Base-by-base conservation (phyloP, 2,113 vertebrate genomes). In the Seriola rivoliana region DNA sequence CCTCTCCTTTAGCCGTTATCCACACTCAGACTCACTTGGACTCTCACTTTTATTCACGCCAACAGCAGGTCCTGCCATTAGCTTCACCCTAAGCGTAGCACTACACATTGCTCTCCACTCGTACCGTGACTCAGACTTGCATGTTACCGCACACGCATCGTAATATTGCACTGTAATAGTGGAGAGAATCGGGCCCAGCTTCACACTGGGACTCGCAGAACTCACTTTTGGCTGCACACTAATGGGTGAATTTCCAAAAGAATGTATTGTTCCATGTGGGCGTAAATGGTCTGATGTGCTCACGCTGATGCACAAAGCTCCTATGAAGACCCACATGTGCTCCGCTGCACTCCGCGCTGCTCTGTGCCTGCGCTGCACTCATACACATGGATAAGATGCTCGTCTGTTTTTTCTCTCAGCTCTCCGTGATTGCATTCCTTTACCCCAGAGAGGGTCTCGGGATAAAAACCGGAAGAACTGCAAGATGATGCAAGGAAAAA, bases 281-380 rank as follows among this genome's bases (percentile, higher is more conserved):
- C 46, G 85, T 81, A 80, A 91, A 84, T 76, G 80, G 73, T 79
- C 81, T 42, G 76, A 85, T 82, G 71, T 77, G 65, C 58, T 85
- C 81, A 25, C 54, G 32, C 84, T 60, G 68, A 81, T 85, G 85
- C 81, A 79, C 74, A 77, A 63, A 76, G 62, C 75, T 90, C 48
- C 79, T 67, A 50, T 36, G 4, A 83, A 80, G 79, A 78, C 68
- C 71, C 78, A 40, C 62, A 59, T 81, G 73, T 81, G 80, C 88
- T 79, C 65, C 65, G 48, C 63, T 86, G 80, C 75, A 74, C 87
- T 67, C 40, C 9, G 10, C 40, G 8, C 40, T 42, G 40, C 8
- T 59, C 58, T 80, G 13, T 69, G n/a, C 59, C 68, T 80, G 58
- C 64, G 36, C 57, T 63, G 67, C 10, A 23, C 71, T 78, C 70